Evolutionary conservation across 2,113 vertebrate species (phyloP).

Genomic region (Clarias batrachus): DNA sequence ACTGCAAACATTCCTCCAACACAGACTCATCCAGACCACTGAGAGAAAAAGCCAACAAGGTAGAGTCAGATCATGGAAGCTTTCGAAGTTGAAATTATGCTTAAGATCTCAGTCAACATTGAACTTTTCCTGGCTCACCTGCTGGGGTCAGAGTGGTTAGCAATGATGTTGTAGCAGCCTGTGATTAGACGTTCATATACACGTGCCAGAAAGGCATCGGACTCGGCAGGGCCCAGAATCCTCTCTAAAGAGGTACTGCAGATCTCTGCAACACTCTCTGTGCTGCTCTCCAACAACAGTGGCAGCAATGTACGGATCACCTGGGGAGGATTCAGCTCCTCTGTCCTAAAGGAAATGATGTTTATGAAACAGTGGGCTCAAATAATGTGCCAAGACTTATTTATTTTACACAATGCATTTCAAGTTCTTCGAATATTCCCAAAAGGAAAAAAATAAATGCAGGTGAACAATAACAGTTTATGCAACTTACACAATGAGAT

Average conservation of each 20-base stretch:
- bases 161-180: conserved; percentile 94
- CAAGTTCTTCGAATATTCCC: not conserved
- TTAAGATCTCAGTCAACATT: too few relatives aligned
- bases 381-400: not conserved
- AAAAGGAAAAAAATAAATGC: too few relatives aligned
- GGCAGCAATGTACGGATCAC: conserved; percentile 87
- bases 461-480: not conserved
- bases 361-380: not conserved
- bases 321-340: conserved; percentile 88
- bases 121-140: conserved; percentile 70
- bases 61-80: not conserved
- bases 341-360: conserved; percentile 77
- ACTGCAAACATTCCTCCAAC: conserved; percentile 93
- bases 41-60: conserved; percentile 35
- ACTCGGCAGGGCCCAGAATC: conserved; percentile 90
- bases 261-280: conserved; percentile 93
- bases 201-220: conserved; percentile 90
- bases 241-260: conserved; percentile 91
- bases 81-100: not conserved
- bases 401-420: not conserved
- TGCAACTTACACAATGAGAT: conserved; percentile 92
- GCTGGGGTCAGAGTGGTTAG: conserved; percentile 88
- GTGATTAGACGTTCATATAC: conserved; percentile 92
- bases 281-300: conserved; percentile 90
- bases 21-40: conserved; percentile 95